A percentile compares a stretch with the other conserved stretches of the same genome.
Conservation (phyloP, 2,888 invertebrate species). For the Melinopterus prodromus region DNA sequence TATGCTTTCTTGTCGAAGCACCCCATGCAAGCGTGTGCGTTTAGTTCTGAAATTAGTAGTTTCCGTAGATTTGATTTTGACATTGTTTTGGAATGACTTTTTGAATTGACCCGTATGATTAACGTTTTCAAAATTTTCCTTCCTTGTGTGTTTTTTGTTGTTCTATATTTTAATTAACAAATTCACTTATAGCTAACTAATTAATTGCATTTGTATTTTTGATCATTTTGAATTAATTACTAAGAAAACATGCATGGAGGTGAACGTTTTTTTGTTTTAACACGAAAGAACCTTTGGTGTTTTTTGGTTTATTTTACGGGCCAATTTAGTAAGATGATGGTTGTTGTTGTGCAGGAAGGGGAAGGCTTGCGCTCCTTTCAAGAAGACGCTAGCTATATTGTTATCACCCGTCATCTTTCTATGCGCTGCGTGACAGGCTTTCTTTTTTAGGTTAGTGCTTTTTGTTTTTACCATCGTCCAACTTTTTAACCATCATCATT, state of each 20-base stretch:
- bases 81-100: not conserved
- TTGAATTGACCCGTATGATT: not conserved
- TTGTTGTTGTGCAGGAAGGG: conserved; percentile 64
- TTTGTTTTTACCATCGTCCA: not conserved
- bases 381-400: conserved; percentile 78
- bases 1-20: not conserved
- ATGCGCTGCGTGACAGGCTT: conserved; percentile 70
- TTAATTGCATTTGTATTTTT: too few relatives aligned
- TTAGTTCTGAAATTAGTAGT: not conserved
- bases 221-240: not conserved
- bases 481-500: not conserved
- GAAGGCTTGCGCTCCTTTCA: conserved; percentile 77
- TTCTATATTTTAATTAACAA: not conserved
- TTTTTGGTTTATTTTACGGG: conserved; percentile 41
- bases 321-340: conserved; percentile 61
- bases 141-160: too few relatives aligned
- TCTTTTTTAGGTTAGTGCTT: conserved; percentile 58
- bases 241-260: conserved; percentile 42
- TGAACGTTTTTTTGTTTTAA: conserved; percentile 35
- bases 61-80: not conserved
- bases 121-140: too few relatives aligned
- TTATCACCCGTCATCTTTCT: conserved; percentile 81
- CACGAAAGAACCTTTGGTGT: conserved; percentile 38
- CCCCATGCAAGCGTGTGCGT: not conserved
- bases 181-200: too few relatives aligned